phyloP scores from a whole-genome alignment of 2,888 invertebrate species.

The Agrochola circellaris region DNA sequence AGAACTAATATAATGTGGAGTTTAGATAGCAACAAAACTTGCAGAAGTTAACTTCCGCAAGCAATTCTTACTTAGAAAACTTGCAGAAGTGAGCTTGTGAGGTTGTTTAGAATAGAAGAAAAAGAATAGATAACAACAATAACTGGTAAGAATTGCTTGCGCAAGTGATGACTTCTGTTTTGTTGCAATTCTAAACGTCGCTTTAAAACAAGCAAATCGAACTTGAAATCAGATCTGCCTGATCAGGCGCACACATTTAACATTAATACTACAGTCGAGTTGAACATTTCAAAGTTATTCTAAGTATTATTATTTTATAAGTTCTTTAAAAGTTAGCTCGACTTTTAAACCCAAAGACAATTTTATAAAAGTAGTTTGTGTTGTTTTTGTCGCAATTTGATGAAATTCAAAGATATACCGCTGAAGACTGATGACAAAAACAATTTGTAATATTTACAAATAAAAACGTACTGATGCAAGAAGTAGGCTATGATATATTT shows the following conservation, averaged over 20 bases:
- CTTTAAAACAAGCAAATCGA: neutral
- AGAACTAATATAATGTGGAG: neutral
- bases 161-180: neutral
- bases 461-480: constrained; percentile 41
- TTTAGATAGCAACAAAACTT: neutral
- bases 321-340: constrained; percentile 19
- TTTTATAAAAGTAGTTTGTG: constrained; percentile 14
- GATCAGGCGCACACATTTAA: neutral
- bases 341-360: constrained; percentile 58
- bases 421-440: constrained; percentile 72
- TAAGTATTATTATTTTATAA: constrained; percentile 56
- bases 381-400: constrained; percentile 28
- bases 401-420: constrained; percentile 60
- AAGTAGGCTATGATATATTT: constrained; percentile 39
- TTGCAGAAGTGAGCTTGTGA: neutral
- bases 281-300: constrained; percentile 18
- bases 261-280: constrained; percentile 11
- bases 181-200: neutral
- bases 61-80: neutral
- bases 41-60: neutral
- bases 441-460: constrained; percentile 60
- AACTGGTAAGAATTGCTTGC: neutral
- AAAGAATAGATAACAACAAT: neutral
- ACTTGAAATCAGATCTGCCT: neutral
- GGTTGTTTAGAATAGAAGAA: neutral